Percentiles rank a stretch among this genome's conserved stretches.
These are phyloP conservation scores for Notechis scutatus DNA, from an alignment of 2,113 vertebrate species.

Conservation along the genomic window DNA sequence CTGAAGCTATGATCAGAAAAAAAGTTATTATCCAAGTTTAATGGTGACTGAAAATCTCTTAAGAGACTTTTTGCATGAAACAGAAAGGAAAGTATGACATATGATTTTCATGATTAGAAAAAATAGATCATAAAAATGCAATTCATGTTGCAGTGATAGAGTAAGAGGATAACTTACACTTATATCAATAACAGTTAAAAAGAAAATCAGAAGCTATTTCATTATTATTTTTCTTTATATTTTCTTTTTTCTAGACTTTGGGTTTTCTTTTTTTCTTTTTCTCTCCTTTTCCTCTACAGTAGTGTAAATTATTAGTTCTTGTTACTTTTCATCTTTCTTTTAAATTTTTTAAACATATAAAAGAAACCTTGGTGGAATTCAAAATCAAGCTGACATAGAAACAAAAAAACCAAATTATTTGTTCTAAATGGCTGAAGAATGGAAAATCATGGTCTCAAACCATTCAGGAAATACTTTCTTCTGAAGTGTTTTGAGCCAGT, in stretches of 20 bases:
- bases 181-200: not conserved
- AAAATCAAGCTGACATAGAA: slow-evolving; percentile 25
- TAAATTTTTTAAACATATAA: not conserved
- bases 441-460: slow-evolving; percentile 2
- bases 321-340: not conserved
- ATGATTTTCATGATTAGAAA: not conserved
- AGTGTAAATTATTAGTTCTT: not conserved
- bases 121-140: not conserved
- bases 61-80: not conserved
- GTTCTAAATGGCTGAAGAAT: slow-evolving; percentile 19
- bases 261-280: not conserved
- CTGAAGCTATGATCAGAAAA: not conserved
- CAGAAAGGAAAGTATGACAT: not conserved
- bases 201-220: not conserved
- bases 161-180: not conserved
- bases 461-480: slow-evolving; percentile 26
- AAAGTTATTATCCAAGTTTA: not conserved
- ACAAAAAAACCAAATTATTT: not conserved
- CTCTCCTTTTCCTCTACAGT: not conserved
- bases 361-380: slow-evolving; percentile 13
- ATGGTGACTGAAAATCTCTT: not conserved
- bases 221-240: not conserved
- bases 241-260: not conserved
- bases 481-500: slow-evolving; percentile 14
- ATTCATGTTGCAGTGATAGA: not conserved